A percentile compares a stretch with the other conserved stretches of the same genome.
Conservation (phyloP, 2,888 invertebrate genomes). For the Nebria salina region DNA sequence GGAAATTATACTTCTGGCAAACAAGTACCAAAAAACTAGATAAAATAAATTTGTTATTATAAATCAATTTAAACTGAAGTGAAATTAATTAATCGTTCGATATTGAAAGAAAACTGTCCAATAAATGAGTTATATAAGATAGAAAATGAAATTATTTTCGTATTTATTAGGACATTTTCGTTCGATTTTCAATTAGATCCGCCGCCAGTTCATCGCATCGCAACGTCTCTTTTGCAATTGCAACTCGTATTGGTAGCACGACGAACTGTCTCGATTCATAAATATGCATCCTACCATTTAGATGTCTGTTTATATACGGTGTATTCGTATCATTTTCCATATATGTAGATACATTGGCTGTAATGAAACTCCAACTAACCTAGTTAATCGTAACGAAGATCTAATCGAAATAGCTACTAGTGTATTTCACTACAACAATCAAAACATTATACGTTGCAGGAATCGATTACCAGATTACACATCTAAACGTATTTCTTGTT, state of each 20-base stretch:
- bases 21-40: background rate
- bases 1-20: background rate
- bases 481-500: too few species aligned
- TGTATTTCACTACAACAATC: background rate
- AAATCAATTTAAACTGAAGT: background rate
- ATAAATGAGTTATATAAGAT: background rate
- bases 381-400: background rate
- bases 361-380: background rate
- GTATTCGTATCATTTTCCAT: too few species aligned
- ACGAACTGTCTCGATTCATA: background rate
- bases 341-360: background rate
- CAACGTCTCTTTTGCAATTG: background rate
- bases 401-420: background rate
- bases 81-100: background rate
- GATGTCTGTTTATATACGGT: background rate
- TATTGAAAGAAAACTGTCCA: too few species aligned
- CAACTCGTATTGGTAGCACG: background rate
- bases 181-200: background rate
- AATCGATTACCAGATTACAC: too few species aligned
- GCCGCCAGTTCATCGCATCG: background rate
- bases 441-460: background rate
- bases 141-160: background rate
- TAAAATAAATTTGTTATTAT: too few species aligned
- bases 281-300: background rate
- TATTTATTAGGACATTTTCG: background rate